phyloP scores from a whole-genome alignment of 2,113 vertebrate species.

The Grallaria varia region DNA sequence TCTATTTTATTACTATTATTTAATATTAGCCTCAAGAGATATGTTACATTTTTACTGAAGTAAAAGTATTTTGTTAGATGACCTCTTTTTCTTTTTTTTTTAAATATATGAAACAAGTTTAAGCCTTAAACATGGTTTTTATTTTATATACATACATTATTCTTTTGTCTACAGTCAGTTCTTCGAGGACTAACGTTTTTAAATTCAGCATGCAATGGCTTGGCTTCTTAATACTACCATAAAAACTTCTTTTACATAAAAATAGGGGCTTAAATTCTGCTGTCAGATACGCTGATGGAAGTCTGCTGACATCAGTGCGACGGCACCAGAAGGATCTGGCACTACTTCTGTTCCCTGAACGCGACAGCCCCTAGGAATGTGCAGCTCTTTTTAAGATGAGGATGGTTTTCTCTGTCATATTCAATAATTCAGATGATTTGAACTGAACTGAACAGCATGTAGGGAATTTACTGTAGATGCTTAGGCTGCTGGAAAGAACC shows the following conservation, averaged over 20 bases:
- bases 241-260: background rate
- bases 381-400: constrained; percentile 22
- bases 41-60: background rate
- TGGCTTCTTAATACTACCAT: background rate
- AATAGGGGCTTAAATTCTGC: background rate
- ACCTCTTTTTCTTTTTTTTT: rapidly evolving
- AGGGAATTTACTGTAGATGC: background rate
- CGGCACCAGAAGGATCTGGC: constrained; percentile 24
- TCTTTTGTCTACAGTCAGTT: background rate
- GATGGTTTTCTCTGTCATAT: constrained; percentile 40
- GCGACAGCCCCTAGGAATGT: background rate
- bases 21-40: background rate
- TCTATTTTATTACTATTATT: background rate
- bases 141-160: background rate
- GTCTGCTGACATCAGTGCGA: background rate
- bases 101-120: background rate
- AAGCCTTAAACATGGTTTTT: background rate
- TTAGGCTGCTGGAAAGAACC: constrained; percentile 4
- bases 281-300: constrained; percentile 5
- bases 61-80: background rate
- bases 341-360: constrained; percentile 15
- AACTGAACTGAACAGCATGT: constrained; percentile 7
- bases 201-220: background rate
- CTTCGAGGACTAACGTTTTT: background rate
- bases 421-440: constrained; percentile 42